Percentiles rank a stretch among this genome's conserved stretches.
Evolutionary conservation across 2,888 invertebrate species (phyloP).

Genomic region (Pyrrhosoma nymphula): DNA sequence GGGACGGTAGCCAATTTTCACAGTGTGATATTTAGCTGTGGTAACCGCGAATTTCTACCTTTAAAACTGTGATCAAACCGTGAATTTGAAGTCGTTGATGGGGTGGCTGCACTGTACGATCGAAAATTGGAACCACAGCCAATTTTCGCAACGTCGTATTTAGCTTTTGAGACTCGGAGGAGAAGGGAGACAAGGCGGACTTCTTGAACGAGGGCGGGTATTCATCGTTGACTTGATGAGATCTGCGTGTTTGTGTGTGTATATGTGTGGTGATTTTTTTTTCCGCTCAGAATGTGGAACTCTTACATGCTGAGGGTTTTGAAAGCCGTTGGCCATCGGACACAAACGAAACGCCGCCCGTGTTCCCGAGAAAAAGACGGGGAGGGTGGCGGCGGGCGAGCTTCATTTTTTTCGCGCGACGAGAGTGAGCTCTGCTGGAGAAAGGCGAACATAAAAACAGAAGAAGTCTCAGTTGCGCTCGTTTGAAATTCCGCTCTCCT

Average conservation of each 20-base stretch:
- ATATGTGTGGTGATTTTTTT: too few species aligned
- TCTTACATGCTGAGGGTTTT: not conserved
- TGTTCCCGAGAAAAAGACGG: not conserved
- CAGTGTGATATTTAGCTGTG: too few species aligned
- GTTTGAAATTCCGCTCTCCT: not conserved
- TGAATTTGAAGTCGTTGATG: too few species aligned
- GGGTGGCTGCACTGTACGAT: not conserved
- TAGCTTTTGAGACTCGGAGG: not conserved
- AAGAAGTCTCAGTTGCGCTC: conserved; percentile 15
- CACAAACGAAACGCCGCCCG: not conserved
- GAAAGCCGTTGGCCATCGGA: not conserved
- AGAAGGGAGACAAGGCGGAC: not conserved
- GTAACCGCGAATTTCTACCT: too few species aligned
- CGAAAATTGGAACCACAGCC: not conserved
- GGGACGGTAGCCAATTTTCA: too few species aligned
- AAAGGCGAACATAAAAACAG: not conserved
- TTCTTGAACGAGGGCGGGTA: not conserved
- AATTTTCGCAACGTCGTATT: not conserved
- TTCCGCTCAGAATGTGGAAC: not conserved
- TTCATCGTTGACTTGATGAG: not conserved
- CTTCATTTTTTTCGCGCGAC: not conserved
- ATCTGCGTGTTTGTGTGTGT: not conserved
- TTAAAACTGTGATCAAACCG: too few species aligned
- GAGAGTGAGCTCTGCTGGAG: not conserved
- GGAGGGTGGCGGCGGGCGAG: not conserved